Evolutionary conservation across 2,113 vertebrate genomes (phyloP), one percentile per base, ranked within the genome.

Genomic region (Saguinus imperator): DNA sequence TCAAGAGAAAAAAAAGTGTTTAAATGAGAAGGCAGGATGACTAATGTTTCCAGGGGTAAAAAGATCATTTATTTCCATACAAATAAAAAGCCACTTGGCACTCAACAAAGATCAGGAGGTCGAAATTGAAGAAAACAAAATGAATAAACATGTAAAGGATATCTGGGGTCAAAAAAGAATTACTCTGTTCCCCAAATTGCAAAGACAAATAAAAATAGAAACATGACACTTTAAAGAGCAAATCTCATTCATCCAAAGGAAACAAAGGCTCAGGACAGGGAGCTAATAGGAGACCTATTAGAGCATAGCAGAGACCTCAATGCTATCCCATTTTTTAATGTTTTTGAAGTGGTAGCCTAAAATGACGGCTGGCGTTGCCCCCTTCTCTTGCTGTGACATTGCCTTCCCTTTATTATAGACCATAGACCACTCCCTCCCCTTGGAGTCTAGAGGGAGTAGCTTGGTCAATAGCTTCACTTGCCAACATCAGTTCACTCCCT

Each of bases 41-140:
- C 97, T 98, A 73, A 97, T 96, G 96, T 96, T 97, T 98, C 96
- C 96, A 76, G 4, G 75, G 89, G 88, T 61, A 94, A 97, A 97
- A 94, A 92, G 96, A 94, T 87, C 94, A 88, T 92, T 96, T 97
- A 95, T 97, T 97, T 97, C 77, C 96, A 96, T 29, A 94, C 92
- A 97, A 96, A 97, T 89, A 81, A 95, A 95, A 97, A 94, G 94
- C 96, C 91, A 87, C 93, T 97, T 97, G 95, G 96, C 97, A 87
- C 72, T 57, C 85, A 32, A 37, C 70, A 20, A 61, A 97, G 97
- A 96, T 97, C 94, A 96, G 90, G 94, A 97, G 97, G 92, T 91
- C 95, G 97, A 95, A 97, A 96, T 20, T 85, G 81, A 96, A 97
- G 95, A 93, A 92, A 97, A 97, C 72, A 91, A 96, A 94, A 85